Conservation (phyloP, 2,797 vertebrate species). For the Pseudotriccus pelzelni region DNA sequence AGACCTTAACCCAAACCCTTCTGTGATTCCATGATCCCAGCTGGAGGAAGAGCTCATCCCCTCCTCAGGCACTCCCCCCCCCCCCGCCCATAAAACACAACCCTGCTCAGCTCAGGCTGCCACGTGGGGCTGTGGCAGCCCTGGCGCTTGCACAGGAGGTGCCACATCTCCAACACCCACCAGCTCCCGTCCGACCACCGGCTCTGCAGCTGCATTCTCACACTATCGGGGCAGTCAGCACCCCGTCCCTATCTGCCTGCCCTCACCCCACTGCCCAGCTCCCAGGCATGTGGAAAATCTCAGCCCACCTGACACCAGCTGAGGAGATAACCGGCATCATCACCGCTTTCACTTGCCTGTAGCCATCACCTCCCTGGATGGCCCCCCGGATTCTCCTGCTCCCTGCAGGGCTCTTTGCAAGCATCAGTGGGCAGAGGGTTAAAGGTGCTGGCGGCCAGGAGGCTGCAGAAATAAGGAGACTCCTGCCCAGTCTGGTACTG, state of each 20-base stretch:
- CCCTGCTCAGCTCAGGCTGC: not conserved
- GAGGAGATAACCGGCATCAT: accelerated
- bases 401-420: not conserved
- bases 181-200: not conserved
- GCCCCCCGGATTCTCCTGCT: not conserved
- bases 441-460: not conserved
- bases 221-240: not conserved
- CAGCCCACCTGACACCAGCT: not conserved
- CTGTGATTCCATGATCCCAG: not conserved
- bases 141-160: not conserved
- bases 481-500: not conserved
- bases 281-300: not conserved
- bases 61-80: not conserved
- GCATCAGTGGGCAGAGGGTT: not conserved
- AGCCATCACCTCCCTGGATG: not conserved
- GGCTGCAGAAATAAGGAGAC: not conserved
- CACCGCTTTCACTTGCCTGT: not conserved
- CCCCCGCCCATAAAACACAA: not conserved
- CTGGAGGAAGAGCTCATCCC: not conserved
- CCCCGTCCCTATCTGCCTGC: not conserved
- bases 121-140: not conserved
- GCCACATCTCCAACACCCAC: not conserved
- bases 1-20: not conserved
- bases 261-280: not conserved
- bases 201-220: not conserved